phyloP scores from a whole-genome alignment of 2,113 vertebrate species.

The Ochotona princeps region DNA sequence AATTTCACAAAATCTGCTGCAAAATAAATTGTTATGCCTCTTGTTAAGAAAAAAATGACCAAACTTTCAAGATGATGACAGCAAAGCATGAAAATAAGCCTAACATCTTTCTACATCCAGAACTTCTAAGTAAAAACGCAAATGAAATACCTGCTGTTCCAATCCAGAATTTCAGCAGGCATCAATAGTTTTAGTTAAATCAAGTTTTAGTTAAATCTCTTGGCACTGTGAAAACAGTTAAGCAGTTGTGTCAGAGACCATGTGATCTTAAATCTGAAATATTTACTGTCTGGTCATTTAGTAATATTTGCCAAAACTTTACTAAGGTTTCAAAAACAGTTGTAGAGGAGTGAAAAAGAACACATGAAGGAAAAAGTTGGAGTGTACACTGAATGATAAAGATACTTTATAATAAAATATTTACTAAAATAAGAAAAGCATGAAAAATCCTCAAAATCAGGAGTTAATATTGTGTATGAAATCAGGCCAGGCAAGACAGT shows the following conservation, averaged over 20 bases:
- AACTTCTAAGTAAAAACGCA: neutral
- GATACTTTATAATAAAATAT: neutral
- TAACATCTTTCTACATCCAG: neutral
- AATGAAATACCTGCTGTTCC: neutral
- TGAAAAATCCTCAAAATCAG: neutral
- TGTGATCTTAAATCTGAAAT: neutral
- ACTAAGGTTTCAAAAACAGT: slow-evolving; percentile 13
- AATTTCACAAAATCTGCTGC: neutral
- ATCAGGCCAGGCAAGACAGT: neutral
- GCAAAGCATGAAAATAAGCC: neutral
- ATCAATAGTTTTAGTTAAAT: slow-evolving; percentile 5
- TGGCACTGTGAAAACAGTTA: neutral
- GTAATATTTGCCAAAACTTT: neutral
- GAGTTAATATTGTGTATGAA: neutral
- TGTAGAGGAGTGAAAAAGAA: neutral
- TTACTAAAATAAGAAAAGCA: neutral
- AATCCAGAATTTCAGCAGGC: neutral
- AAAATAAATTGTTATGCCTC: neutral
- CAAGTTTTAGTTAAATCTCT: neutral
- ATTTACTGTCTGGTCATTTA: neutral
- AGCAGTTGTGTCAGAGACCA: neutral
- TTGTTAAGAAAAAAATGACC: neutral
- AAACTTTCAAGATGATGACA: neutral
- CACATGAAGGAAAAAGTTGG: neutral
- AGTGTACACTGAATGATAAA: neutral